Evolutionary conservation across 2,797 vertebrate species (phyloP).

Genomic region (Chelonia mydas): DNA sequence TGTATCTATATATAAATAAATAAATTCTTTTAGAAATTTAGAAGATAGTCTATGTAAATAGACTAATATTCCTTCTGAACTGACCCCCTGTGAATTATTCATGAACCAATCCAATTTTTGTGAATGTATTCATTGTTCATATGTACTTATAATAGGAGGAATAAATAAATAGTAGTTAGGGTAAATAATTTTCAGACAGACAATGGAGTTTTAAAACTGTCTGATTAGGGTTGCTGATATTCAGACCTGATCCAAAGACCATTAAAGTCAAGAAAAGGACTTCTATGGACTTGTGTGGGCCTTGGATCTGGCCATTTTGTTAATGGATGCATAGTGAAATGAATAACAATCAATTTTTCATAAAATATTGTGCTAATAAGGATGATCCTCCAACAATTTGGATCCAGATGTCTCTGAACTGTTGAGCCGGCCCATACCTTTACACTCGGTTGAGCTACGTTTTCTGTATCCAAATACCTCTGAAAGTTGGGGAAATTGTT

Average conservation of each 20-base stretch:
- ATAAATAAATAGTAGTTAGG: background rate
- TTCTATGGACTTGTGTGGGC: background rate
- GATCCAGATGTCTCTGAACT: background rate
- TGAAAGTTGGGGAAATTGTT: slow-evolving; percentile 40
- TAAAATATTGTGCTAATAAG: background rate
- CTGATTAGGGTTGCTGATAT: background rate
- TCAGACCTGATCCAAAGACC: background rate
- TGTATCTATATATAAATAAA: no score
- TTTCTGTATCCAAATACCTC: background rate
- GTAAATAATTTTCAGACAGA: background rate
- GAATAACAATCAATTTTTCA: background rate
- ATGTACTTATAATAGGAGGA: slow-evolving; percentile 32
- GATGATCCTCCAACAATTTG: background rate
- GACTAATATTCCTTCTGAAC: background rate
- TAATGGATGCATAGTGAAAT: background rate
- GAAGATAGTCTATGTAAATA: background rate
- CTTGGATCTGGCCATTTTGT: background rate
- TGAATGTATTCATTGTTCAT: background rate
- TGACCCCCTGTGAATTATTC: background rate
- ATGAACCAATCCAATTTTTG: background rate
- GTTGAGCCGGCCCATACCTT: background rate
- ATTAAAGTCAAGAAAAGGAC: background rate
- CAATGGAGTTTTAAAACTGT: slow-evolving; percentile 10
- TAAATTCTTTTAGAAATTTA: background rate
- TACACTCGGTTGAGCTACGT: background rate